Percentiles rank a stretch among this genome's conserved stretches.
These are phyloP conservation scores for Candidula unifasciata DNA, from an alignment of 2,888 invertebrate genomes.

Conservation along the genomic window DNA sequence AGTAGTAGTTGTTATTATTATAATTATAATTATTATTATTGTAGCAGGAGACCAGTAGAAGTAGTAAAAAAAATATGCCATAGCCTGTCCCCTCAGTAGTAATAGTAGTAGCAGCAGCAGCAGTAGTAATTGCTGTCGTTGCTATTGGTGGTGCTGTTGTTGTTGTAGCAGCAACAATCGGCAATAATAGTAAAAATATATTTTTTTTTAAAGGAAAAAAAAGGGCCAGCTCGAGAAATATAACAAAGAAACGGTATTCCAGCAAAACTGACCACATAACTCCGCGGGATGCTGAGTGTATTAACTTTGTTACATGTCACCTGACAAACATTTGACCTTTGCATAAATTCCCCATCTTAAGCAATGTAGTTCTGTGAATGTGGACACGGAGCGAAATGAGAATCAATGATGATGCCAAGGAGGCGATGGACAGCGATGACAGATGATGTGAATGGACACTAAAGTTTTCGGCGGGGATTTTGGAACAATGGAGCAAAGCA, in stretches of 20 bases:
- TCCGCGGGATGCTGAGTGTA: no score
- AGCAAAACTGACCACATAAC: no score
- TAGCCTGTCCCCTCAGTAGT: no score
- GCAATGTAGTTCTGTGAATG: neutral
- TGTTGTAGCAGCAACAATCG: neutral
- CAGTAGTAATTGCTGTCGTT: neutral
- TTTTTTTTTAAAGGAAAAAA: neutral
- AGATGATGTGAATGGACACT: neutral
- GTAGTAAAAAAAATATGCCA: no score
- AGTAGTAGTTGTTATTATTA: no score
- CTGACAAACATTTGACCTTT: neutral
- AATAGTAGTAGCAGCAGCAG: no score
- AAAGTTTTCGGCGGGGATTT: neutral
- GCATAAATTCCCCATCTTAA: neutral
- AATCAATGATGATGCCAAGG: slow-evolving; percentile 19
- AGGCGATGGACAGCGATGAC: neutral
- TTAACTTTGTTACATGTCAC: neutral
- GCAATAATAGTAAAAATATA: neutral
- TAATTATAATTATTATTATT: no score
- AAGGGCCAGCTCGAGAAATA: no score
- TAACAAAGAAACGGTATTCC: no score
- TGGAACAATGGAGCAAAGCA: neutral
- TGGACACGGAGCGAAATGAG: neutral
- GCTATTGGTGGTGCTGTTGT: no score
- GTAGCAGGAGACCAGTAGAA: no score